phyloP scores from a whole-genome alignment of 2,888 invertebrate genomes.

The Polymixis lichenea region DNA sequence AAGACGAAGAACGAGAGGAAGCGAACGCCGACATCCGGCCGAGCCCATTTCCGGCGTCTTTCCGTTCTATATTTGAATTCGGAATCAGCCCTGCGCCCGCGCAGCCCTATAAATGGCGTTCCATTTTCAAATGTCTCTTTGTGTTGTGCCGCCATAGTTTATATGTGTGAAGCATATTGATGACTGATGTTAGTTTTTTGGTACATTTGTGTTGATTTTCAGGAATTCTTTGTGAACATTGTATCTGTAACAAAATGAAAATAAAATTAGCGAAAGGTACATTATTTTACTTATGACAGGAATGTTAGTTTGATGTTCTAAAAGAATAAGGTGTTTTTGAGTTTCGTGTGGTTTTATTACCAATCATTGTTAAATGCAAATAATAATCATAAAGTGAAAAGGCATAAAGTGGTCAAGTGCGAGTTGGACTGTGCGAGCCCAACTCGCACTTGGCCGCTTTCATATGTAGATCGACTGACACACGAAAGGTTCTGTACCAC shows the following conservation, averaged over 20 bases:
- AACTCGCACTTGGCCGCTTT: not conserved
- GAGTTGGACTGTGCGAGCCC: not conserved
- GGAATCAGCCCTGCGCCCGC: constrained; percentile 79
- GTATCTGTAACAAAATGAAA: constrained; percentile 77
- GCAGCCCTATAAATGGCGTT: constrained; percentile 78
- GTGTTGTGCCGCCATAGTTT: constrained; percentile 83
- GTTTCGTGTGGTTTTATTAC: not conserved
- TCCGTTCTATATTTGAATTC: constrained; percentile 82
- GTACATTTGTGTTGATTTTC: constrained; percentile 74
- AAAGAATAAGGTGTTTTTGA: not conserved
- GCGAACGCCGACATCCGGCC: constrained; percentile 80
- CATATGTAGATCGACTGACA: not conserved
- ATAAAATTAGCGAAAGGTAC: constrained; percentile 3
- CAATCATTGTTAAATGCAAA: not conserved
- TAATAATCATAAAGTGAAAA: not conserved
- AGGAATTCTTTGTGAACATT: constrained; percentile 66
- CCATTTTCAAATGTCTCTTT: constrained; percentile 77
- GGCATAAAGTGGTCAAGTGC: no score
- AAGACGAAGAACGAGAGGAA: constrained; percentile 77
- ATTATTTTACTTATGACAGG: not conserved
- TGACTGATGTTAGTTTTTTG: constrained; percentile 68
- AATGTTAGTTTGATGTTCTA: no score
- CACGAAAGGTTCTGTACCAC: not conserved
- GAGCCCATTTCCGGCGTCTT: constrained; percentile 77
- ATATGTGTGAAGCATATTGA: constrained; percentile 83